Percentiles rank a stretch among this genome's conserved stretches.
Evolutionary conservation across 2,888 invertebrate genomes (phyloP).

Genomic region (Chloroclysta siterata): DNA sequence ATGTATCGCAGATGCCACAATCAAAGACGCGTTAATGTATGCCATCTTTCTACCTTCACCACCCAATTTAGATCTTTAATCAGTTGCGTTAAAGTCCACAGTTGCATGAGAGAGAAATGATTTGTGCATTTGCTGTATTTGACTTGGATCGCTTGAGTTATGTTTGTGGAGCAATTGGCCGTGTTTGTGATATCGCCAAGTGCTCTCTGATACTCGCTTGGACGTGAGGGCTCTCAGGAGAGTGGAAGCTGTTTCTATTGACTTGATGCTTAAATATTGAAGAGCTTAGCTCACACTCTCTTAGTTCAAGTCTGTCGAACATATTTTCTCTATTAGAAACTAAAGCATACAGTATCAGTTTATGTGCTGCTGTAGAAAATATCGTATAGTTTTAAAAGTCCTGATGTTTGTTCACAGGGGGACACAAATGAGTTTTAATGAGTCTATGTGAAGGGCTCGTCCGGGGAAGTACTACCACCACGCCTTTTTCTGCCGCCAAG

Average conservation of each 20-base stretch:
- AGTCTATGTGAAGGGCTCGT: too few species aligned
- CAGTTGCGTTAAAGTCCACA: slow-evolving; percentile 16
- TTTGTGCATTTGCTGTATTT: slow-evolving; percentile 39
- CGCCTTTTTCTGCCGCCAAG: too few species aligned
- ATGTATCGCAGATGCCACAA: slow-evolving; percentile 35
- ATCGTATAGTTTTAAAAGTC: too few species aligned
- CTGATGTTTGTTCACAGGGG: too few species aligned
- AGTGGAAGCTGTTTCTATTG: slow-evolving; percentile 26
- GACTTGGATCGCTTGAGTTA: slow-evolving; percentile 41
- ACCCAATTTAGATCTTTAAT: slow-evolving; percentile 7
- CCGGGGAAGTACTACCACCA: too few species aligned
- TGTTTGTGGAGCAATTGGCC: slow-evolving; percentile 42
- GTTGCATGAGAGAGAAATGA: slow-evolving; percentile 19
- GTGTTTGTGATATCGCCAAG: slow-evolving; percentile 40
- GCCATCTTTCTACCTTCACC: slow-evolving; percentile 9
- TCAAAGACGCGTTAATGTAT: slow-evolving; percentile 35
- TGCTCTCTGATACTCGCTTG: slow-evolving; percentile 28
- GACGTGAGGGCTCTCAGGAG: slow-evolving; percentile 26
- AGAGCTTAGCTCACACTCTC: slow-evolving; percentile 12
- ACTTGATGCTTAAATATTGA: slow-evolving; percentile 24
- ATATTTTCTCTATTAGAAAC: background rate
- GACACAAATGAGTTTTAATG: too few species aligned
- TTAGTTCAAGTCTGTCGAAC: slow-evolving; percentile 7
- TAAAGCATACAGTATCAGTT: background rate
- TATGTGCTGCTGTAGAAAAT: background rate